These are phyloP conservation scores for Lagopus muta DNA, from an alignment of 2,113 vertebrate genomes.

Conservation along the genomic window DNA sequence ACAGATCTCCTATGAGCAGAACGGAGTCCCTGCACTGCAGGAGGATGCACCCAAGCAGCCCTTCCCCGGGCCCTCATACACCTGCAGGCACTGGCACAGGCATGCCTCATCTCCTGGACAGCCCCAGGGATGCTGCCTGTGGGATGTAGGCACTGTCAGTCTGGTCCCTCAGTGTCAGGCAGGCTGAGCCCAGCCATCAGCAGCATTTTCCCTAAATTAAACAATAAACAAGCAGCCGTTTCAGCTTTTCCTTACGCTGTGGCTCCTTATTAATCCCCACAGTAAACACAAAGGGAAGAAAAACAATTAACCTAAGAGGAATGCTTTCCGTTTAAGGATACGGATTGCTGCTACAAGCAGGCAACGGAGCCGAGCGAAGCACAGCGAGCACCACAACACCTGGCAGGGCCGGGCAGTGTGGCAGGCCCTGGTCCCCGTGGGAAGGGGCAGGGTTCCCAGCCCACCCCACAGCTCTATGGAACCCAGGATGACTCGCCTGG, in stretches of 20 bases:
- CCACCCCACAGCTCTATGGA: background rate
- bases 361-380: background rate
- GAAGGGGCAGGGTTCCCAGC: background rate
- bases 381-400: background rate
- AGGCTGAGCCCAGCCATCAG: background rate
- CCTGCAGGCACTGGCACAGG: background rate
- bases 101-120: background rate
- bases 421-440: background rate
- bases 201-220: constrained; percentile 54
- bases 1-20: accelerated
- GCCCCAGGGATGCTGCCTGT: background rate
- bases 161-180: background rate
- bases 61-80: background rate
- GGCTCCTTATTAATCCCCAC: constrained; percentile 67
- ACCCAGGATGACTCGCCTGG: background rate
- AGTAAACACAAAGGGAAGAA: constrained; percentile 60
- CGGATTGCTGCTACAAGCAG: constrained; percentile 5
- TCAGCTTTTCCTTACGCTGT: constrained; percentile 51
- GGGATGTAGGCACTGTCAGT: background rate
- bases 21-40: background rate
- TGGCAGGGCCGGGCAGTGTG: background rate
- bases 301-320: constrained; percentile 29
- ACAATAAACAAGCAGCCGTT: constrained; percentile 51
- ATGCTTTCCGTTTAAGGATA: constrained; percentile 33
- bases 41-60: background rate